Base-by-base conservation (phyloP, 2,113 vertebrate genomes). In the Hymenochirus boettgeri region DNA sequence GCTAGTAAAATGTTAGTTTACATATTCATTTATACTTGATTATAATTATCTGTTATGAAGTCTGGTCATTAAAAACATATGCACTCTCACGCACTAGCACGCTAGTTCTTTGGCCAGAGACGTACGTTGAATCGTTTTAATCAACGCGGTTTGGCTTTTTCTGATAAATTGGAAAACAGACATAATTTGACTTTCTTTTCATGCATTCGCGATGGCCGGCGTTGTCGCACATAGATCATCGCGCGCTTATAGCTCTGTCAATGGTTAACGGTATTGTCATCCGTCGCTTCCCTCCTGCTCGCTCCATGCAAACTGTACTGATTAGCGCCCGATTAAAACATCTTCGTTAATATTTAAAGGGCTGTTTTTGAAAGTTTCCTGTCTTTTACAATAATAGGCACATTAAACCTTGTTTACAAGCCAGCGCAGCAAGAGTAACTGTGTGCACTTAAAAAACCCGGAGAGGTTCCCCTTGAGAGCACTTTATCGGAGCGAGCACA, bases 351-450 rank as follows among this genome's bases (percentile, higher is more conserved):
- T 93, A 91, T 89, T 92, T 90, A 86, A 93, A 81, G 76, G 83
- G 79, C 79, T 87, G 89, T 89, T 92, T 42, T 90, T 86, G 84
- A 87, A 87, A 86, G 86, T 89, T 91, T 92, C 91, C 91, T 93
- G 91, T 91, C 89, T 91, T 88, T 92, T 91, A 85, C 86, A 84
- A 91, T 93, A 93, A 93, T 92, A 93, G 90, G 86, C 86, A 86
- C 91, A 93, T 92, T 93, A 93, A 91, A 92, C 89, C 85, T 90
- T 93, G 90, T 92, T 91, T 91, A 92, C 89, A 89, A 90, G 85
- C 86, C 83, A 87, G n/a, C n/a, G 85, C 87, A 81, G 79, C 82
- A 86, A 89, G 89, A 92, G 85, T 81, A 90, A 90, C 87, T 82
- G 82, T 75, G 80, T 85, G 89, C 90, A 90, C 89, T 91, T 90